Base-by-base conservation (phyloP, 2,797 vertebrate species). In the Trachops cirrhosus region DNA sequence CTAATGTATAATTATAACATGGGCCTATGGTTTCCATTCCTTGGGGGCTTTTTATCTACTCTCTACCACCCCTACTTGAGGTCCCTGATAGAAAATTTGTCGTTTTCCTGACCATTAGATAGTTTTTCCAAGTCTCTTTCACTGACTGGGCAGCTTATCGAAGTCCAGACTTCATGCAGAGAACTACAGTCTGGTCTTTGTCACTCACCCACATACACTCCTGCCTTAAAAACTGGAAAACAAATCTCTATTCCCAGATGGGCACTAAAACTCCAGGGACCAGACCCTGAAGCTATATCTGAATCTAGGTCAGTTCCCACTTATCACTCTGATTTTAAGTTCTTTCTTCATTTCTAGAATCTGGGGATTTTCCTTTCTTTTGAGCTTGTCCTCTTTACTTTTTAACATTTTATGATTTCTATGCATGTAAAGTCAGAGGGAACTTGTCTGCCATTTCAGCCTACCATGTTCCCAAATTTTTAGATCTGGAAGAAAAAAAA, bases 331-430 rank as follows among this genome's bases (percentile, higher is more conserved):
- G 71, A 34, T 84, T 91, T 70, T 89, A 95, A 92, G 52, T 84
- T 93, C 26, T 80, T 88, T 67, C 39, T 88, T 96, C 78, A 75
- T 92, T 89, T 94, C 59, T 84, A 71, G 37, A 54, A 78, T 83
- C 44, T 86, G 6, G 37, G n/a, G 62, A 82, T 89, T 75, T 92
- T n/a, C 37, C 70, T 92, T 39, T 86, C 41, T 62, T 50, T 41
- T 79, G 39, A 77, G 21, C 26, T 26, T 90, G 26, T 54, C 18
- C 21, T 88, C 86, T 84, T 82, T 59, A 34, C 74, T 29, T 93
- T 94, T 59, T 87, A 62, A 62, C 39, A 41, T 29, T 83, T 83
- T 48, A 48, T 89, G 22, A 59, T 94, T 95, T 95, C 64, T 71
- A 8, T 96, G 44, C 83, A 29, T 77, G 87, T 87, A 29, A 79